Evolutionary conservation across 92 coral and sea anemone species (phyloP).

Genomic region (Actinostola sp.): DNA sequence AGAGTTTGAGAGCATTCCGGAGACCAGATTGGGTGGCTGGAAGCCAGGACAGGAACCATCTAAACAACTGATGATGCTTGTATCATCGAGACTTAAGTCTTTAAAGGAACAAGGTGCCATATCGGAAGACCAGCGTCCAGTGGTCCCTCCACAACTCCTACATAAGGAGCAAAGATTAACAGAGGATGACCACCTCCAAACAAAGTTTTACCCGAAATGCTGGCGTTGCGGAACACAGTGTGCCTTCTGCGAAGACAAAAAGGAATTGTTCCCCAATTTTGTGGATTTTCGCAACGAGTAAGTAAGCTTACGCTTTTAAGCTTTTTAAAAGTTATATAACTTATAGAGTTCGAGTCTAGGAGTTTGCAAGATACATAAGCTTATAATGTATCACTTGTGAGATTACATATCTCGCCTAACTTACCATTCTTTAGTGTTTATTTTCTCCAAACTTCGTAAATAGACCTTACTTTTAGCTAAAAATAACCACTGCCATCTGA

Average conservation of each 20-base stretch:
- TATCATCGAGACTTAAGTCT: slow-evolving; percentile 41
- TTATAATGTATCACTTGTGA: no score
- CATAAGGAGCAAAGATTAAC: slow-evolving; percentile 18
- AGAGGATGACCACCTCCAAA: slow-evolving; percentile 22
- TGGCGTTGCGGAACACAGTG: slow-evolving; percentile 58
- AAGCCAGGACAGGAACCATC: slow-evolving; percentile 36
- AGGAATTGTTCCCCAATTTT: slow-evolving; percentile 11
- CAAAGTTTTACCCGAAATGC: slow-evolving; percentile 11
- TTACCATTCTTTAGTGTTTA: no score
- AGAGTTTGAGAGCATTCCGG: slow-evolving; percentile 19
- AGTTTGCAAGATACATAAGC: no score
- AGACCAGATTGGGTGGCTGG: slow-evolving; percentile 41
- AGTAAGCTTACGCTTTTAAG: slow-evolving; percentile 28
- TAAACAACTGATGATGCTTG: slow-evolving; percentile 41
- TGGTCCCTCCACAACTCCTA: slow-evolving; percentile 24
- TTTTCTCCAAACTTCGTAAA: no score
- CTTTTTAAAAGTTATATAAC: no score
- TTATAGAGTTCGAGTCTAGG: no score
- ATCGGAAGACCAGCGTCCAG: slow-evolving; percentile 25
- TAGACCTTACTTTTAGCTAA: no score
- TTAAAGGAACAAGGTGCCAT: slow-evolving; percentile 13
- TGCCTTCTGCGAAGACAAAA: slow-evolving; percentile 37
- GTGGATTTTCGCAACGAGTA: slow-evolving; percentile 49
- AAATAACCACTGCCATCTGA: no score
- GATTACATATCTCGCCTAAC: no score